Conservation (phyloP, 2,888 invertebrate species). For the Maniola hyperantus region DNA sequence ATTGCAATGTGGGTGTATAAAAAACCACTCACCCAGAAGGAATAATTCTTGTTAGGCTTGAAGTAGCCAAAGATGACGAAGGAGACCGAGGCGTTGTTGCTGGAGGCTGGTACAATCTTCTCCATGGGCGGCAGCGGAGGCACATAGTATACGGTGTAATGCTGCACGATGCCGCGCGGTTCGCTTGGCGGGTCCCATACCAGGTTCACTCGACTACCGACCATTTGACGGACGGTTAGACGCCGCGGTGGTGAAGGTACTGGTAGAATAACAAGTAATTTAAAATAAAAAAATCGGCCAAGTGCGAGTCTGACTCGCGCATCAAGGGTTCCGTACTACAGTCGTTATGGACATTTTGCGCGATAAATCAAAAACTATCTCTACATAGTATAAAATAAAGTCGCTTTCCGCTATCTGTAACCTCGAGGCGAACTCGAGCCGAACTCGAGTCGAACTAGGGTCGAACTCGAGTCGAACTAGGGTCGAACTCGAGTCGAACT, state of each 20-base stretch:
- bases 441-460: too few species aligned
- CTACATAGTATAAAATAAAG: too few species aligned
- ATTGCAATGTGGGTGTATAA: constrained; percentile 36
- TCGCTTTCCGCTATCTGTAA: too few species aligned
- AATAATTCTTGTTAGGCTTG: constrained; percentile 83
- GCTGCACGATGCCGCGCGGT: constrained; percentile 84
- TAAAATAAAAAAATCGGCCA: background rate
- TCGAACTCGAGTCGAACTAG: too few species aligned
- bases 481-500: too few species aligned
- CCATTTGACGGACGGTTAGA: constrained; percentile 84
- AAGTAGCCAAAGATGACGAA: constrained; percentile 80
- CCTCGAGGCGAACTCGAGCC: too few species aligned
- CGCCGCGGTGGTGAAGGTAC: constrained; percentile 87
- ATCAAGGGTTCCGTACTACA: too few species aligned
- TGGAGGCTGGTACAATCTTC: constrained; percentile 65
- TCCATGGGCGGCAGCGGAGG: constrained; percentile 85
- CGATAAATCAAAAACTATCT: too few species aligned
- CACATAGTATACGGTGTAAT: constrained; percentile 85
- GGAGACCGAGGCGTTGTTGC: constrained; percentile 49
- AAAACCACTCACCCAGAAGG: constrained; percentile 85
- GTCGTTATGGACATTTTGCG: too few species aligned
- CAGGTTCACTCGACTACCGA: constrained; percentile 84
- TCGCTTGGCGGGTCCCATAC: constrained; percentile 86
- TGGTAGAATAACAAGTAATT: constrained; percentile 43
- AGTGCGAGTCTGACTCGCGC: too few species aligned